Evolutionary conservation across 2,113 vertebrate species (phyloP), one percentile per base, ranked within the genome.

Genomic region (Pycnonotus jocosus): DNA sequence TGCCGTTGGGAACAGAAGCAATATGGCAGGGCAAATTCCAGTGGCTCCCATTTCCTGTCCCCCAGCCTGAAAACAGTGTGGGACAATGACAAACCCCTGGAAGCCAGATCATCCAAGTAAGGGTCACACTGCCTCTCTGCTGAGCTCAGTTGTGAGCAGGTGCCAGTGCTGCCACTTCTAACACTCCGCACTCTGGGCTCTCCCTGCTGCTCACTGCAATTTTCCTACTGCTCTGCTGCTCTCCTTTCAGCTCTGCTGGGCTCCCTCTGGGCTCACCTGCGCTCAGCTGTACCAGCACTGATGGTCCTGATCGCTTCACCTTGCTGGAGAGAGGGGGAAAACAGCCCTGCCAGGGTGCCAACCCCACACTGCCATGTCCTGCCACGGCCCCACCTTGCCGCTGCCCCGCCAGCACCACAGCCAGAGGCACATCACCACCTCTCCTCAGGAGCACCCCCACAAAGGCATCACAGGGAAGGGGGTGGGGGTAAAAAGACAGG

Each of bases 291-390:
- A 24, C 80, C 45, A 35, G 31, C 37, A 21, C 9, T n/a, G 44
- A 44, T 70, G 31, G 9, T 42, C 24, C 44, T 50, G 54, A 23
- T 23, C 0, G 0, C 30, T n/a, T 58, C 23, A 15, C 19, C 44
- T 33, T 30, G 30, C 65, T 30, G 31, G 9, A 9, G 35, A 23
- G 30, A 30, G 3, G 24, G 12, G 24, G 15, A 40, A 22, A 33
- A 6, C 11, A n/a, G 6, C 40, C 30, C 11, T 3, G 1, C 53
- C 19, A 42, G 11, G 30, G 3, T 35, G 44, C 18, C 35, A 28
- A 0, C 30, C 28, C 19, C 0, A 0, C 44, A 19, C n/a, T n/a
- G n/a, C n/a, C n/a, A n/a, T n/a, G n/a, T n/a, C n/a, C 35, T 11
- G 30, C 28, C 51, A n/a, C 0, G 1, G 35, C 18, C 7, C 28